Conservation (phyloP, 2,888 invertebrate genomes). For the Pharmacophagus antenor region DNA sequence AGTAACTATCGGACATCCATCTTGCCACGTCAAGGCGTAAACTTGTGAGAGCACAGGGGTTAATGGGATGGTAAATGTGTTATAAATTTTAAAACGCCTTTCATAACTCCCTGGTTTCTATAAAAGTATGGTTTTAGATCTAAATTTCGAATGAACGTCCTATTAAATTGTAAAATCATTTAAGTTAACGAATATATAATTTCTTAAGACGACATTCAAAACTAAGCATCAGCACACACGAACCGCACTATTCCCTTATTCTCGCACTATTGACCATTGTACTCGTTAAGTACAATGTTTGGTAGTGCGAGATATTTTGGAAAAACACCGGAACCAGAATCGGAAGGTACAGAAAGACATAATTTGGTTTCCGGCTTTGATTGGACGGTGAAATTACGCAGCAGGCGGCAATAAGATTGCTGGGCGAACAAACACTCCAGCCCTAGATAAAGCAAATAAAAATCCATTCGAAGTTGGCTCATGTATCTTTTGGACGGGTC, state of each 20-base stretch:
- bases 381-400: slow-evolving; percentile 39
- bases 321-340: slow-evolving; percentile 60
- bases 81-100: slow-evolving; percentile 35
- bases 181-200: slow-evolving; percentile 31
- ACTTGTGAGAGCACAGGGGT: slow-evolving; percentile 32
- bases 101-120: slow-evolving; percentile 5
- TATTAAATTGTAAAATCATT: neutral
- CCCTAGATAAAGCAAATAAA: slow-evolving; percentile 37
- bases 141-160: too few relatives aligned
- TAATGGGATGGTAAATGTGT: slow-evolving; percentile 44
- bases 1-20: slow-evolving; percentile 34
- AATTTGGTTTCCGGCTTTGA: slow-evolving; percentile 45
- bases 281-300: slow-evolving; percentile 63
- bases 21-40: slow-evolving; percentile 32
- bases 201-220: slow-evolving; percentile 64
- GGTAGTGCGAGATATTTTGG: slow-evolving; percentile 72
- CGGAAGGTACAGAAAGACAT: slow-evolving; percentile 59
- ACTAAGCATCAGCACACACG: slow-evolving; percentile 53
- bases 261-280: too few relatives aligned
- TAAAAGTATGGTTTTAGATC: neutral
- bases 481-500: slow-evolving; percentile 30
- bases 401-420: slow-evolving; percentile 36
- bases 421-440: slow-evolving; percentile 40
- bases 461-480: slow-evolving; percentile 50
- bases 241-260: slow-evolving; percentile 65